Base-by-base conservation (phyloP, 2,888 invertebrate species). In the Agrotis segetum region DNA sequence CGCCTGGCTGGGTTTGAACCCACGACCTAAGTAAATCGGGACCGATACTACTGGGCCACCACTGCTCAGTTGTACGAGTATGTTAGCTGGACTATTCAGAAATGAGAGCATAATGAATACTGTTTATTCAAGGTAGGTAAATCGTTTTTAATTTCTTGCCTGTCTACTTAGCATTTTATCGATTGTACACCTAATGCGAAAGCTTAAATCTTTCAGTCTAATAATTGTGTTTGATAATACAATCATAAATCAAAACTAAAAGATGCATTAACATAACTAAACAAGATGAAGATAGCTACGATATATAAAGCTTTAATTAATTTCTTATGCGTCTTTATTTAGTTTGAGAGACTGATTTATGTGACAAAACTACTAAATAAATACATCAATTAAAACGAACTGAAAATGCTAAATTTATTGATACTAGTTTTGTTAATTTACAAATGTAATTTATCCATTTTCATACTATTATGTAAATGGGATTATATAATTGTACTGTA, bases 341-440 rank as follows among this genome's bases (percentile, higher is more conserved):
- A 52, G 44, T 40, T 55, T 47, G 13, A 63, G 34, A 6, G 9
- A 46, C 11, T 55, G 70, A 80, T 80, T 63, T 68, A 77, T 61
- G n/a, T 13, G 40, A 40, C 14, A 50, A 34, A 67, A 62, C 17
- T 40, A 9, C 59, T 62, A 62, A 64, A 58, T 64, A 62, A 64
- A 58, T 64, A 50, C 29, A 71, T 77, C 71, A 71, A 71, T 71
- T 69, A 59, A 56, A 81, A 53, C 53, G 16, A 56, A 67, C 34
- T 62, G 60, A 70, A 47, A 75, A 68, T 61, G 47, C 46, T 21
- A 62, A 60, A 79, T 72, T 67, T 60, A 72, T 75, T 13, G 59
- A 29, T 44, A 65, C 66, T 21, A 64, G 65, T 79, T 79, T 71
- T 7, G 52, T 65, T 71, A 6, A 70, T 82, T 82, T 79, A 68